A percentile compares a stretch with the other conserved stretches of the same genome.
Evolutionary conservation across 2,113 vertebrate species (phyloP).

Genomic region (Thamnophis sirtalis): DNA sequence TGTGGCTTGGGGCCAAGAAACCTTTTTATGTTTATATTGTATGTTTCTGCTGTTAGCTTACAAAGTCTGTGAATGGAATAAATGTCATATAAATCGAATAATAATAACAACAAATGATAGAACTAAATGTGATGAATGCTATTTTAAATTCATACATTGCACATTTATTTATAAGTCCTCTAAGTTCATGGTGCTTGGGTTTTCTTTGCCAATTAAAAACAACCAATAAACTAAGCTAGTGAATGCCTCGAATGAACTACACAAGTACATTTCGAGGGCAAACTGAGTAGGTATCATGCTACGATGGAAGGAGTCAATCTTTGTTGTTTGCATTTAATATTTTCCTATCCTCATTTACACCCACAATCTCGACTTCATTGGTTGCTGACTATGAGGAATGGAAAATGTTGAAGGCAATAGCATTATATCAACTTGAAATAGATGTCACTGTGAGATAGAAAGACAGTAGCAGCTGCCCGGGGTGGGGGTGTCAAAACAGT

Average conservation of each 20-base stretch:
- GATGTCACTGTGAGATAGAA: background rate
- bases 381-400: background rate
- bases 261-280: background rate
- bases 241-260: background rate
- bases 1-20: background rate
- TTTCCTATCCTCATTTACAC: background rate
- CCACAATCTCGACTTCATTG: background rate
- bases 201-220: background rate
- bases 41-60: background rate
- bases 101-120: background rate
- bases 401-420: background rate
- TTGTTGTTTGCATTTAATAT: background rate
- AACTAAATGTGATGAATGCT: background rate
- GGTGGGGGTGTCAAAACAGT: background rate
- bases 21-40: background rate
- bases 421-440: background rate
- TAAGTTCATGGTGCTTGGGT: background rate
- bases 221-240: background rate
- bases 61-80: background rate
- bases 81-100: background rate
- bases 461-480: background rate
- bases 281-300: background rate
- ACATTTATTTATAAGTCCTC: background rate
- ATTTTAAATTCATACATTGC: background rate
- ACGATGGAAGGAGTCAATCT: background rate